phyloP scores from a whole-genome alignment of 2,113 vertebrate genomes.

The Datnioides undecimradiatus region DNA sequence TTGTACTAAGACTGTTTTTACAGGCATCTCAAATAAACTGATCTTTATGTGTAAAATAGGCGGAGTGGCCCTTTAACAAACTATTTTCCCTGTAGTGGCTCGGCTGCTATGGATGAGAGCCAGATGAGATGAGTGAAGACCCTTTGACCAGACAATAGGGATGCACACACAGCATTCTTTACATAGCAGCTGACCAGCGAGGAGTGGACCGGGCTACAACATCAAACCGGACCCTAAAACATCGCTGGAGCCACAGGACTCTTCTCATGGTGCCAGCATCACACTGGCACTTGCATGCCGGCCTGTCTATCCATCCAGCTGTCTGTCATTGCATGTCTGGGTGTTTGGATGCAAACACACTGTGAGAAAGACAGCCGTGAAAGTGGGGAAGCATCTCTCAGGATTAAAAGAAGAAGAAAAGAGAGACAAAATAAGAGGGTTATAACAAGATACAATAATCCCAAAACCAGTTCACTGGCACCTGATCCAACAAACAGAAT shows the following conservation, averaged over 20 bases:
- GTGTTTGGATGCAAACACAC: neutral
- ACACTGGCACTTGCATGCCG: neutral
- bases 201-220: constrained; percentile 22
- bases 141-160: constrained; percentile 35
- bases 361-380: constrained; percentile 35
- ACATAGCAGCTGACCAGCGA: constrained; percentile 45
- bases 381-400: constrained; percentile 19
- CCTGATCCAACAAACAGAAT: constrained; percentile 49
- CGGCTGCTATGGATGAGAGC: constrained; percentile 3
- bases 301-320: constrained; percentile 14
- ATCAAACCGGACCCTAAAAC: constrained; percentile 16
- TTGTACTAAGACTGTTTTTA: neutral
- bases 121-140: constrained; percentile 32
- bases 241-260: constrained; percentile 24
- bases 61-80: constrained; percentile 14
- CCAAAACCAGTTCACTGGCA: constrained; percentile 41
- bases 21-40: neutral
- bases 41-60: neutral
- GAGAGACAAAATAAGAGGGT: constrained; percentile 48
- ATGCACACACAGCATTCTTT: constrained; percentile 55
- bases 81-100: neutral
- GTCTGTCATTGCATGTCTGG: constrained; percentile 14
- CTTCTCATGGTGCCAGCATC: constrained; percentile 7
- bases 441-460: constrained; percentile 35
- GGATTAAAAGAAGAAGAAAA: constrained; percentile 11